Percentiles rank a stretch among this genome's conserved stretches.
These are phyloP conservation scores for Tangachromis dhanisi DNA, from an alignment of 2,113 vertebrate genomes.

Conservation along the genomic window DNA sequence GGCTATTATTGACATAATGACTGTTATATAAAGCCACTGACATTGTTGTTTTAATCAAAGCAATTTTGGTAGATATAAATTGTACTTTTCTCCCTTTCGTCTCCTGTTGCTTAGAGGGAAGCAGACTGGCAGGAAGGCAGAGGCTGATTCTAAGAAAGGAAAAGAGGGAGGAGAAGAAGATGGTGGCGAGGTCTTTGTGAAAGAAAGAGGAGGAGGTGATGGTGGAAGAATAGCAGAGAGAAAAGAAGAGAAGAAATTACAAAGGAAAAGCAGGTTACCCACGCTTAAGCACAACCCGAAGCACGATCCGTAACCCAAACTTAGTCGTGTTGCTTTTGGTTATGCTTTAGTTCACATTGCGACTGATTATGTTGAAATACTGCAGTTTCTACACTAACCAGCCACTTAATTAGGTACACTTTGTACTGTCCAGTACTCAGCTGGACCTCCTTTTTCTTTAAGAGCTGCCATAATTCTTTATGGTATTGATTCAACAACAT, in stretches of 20 bases:
- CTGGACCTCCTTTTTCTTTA: neutral
- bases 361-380: neutral
- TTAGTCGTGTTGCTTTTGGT: neutral
- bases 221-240: conserved; percentile 58
- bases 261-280: conserved; percentile 68
- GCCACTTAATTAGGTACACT: neutral
- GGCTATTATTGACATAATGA: neutral
- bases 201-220: conserved; percentile 28
- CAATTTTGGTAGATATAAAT: neutral
- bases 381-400: neutral
- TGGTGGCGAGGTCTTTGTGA: neutral
- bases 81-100: neutral
- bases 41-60: neutral
- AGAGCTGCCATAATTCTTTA: neutral
- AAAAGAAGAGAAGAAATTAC: conserved; percentile 61
- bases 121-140: conserved; percentile 32
- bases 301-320: neutral
- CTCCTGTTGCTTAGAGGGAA: conserved; percentile 26
- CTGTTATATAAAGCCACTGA: neutral
- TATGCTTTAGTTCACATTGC: neutral
- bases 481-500: neutral
- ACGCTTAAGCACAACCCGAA: conserved; percentile 69
- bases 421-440: neutral
- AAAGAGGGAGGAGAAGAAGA: conserved; percentile 11
- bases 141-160: conserved; percentile 17